phyloP scores from a whole-genome alignment of 2,888 invertebrate genomes.

The Cephus pygmeus region DNA sequence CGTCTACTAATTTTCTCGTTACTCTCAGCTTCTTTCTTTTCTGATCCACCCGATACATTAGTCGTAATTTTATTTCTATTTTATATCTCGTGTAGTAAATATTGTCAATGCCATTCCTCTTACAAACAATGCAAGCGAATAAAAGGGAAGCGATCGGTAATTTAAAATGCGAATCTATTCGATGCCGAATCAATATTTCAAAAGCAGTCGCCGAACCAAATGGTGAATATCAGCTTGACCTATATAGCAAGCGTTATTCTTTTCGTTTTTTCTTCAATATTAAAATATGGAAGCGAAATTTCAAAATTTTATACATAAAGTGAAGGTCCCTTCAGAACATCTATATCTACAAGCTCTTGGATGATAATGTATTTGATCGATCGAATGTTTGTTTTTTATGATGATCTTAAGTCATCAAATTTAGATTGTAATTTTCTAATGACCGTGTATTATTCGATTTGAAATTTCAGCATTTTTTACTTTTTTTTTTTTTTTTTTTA shows the following conservation, averaged over 20 bases:
- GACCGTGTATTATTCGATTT: neutral
- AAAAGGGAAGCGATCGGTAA: slow-evolving; percentile 6
- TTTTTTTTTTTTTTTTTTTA: neutral
- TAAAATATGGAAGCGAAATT: slow-evolving; percentile 27
- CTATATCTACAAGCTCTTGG: neutral
- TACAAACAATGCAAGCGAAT: slow-evolving; percentile 14
- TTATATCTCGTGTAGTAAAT: slow-evolving; percentile 42
- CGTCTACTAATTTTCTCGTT: neutral
- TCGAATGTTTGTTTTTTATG: neutral
- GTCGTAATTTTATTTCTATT: slow-evolving; percentile 37
- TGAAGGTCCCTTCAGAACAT: neutral
- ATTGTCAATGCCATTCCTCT: slow-evolving; percentile 47
- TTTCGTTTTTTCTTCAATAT: slow-evolving; percentile 18
- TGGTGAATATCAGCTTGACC: neutral
- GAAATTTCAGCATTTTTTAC: neutral
- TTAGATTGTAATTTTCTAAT: neutral
- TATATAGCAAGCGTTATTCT: slow-evolving; percentile 14
- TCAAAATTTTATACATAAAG: slow-evolving; percentile 1
- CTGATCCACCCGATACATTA: slow-evolving; percentile 30
- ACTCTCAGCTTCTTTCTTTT: slow-evolving; percentile 1
- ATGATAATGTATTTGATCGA: neutral
- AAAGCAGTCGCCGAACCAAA: neutral
- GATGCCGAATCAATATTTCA: neutral
- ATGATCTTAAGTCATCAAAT: neutral
- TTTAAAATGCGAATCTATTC: neutral